Percentiles rank a stretch among this genome's conserved stretches.
Evolutionary conservation across 2,888 invertebrate genomes (phyloP).

Genomic region (Ephialtes manifestator): DNA sequence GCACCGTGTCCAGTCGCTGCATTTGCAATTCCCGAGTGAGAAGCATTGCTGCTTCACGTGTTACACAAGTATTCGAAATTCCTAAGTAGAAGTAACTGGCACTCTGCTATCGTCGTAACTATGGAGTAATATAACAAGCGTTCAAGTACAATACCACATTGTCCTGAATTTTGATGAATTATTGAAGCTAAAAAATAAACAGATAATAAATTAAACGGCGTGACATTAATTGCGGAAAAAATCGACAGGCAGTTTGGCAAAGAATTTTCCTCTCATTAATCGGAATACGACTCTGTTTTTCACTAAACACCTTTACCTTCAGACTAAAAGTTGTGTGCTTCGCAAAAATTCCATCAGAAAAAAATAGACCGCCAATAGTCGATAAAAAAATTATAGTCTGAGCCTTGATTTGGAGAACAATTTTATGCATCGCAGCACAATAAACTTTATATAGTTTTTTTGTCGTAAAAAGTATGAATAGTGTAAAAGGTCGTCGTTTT

Average conservation of each 20-base stretch:
- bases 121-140: background rate
- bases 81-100: constrained; percentile 11
- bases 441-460: background rate
- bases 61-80: constrained; percentile 26
- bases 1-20: background rate
- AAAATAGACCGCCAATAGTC: too few relatives aligned
- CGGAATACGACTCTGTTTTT: background rate
- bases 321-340: background rate
- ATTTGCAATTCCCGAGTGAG: constrained; percentile 2
- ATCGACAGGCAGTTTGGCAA: background rate
- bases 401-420: background rate
- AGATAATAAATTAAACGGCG: background rate
- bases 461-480: background rate
- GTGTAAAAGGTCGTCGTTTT: background rate
- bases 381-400: too few relatives aligned
- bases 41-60: background rate
- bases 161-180: background rate
- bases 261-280: background rate
- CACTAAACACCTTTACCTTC: too few relatives aligned
- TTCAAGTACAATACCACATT: constrained; percentile 13
- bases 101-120: background rate
- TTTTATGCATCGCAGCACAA: background rate
- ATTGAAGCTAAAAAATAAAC: background rate
- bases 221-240: background rate
- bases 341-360: too few relatives aligned